Evolutionary conservation across 2,888 invertebrate species (phyloP).

Genomic region (Amphipyra berbera): DNA sequence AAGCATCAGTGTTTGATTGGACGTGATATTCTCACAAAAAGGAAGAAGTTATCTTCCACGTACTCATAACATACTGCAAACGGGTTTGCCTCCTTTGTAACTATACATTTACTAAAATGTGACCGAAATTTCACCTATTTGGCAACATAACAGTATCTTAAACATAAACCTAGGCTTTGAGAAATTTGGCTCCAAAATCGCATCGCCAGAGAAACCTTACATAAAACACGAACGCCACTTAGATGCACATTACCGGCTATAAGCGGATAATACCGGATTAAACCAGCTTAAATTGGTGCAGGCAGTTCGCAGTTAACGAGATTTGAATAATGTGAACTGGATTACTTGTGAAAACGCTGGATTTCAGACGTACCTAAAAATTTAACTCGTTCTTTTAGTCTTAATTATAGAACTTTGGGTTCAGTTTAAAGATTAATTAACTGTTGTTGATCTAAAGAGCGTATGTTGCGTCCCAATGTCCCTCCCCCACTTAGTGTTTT

Average conservation of each 20-base stretch:
- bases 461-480: constrained; percentile 11
- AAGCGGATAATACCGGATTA: constrained; percentile 59
- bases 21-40: no score
- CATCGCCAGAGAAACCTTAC: constrained; percentile 40
- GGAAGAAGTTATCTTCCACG: no score
- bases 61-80: no score
- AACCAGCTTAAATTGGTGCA: constrained; percentile 52
- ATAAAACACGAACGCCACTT: constrained; percentile 48
- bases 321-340: constrained; percentile 44
- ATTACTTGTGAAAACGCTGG: constrained; percentile 15
- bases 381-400: no score
- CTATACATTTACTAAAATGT: no score
- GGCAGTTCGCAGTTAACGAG: constrained; percentile 48
- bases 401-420: neutral
- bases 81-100: no score
- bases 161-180: neutral
- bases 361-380: neutral
- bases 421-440: constrained; percentile 3
- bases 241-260: constrained; percentile 56
- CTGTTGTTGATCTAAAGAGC: constrained; percentile 1
- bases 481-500: constrained; percentile 1
- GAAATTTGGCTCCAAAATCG: constrained; percentile 44
- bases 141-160: no score
- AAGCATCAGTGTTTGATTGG: no score
- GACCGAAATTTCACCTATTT: no score